A percentile compares a stretch with the other conserved stretches of the same genome.
phyloP scores from a whole-genome alignment of 2,797 vertebrate species.

The Acridotheres tristis region DNA sequence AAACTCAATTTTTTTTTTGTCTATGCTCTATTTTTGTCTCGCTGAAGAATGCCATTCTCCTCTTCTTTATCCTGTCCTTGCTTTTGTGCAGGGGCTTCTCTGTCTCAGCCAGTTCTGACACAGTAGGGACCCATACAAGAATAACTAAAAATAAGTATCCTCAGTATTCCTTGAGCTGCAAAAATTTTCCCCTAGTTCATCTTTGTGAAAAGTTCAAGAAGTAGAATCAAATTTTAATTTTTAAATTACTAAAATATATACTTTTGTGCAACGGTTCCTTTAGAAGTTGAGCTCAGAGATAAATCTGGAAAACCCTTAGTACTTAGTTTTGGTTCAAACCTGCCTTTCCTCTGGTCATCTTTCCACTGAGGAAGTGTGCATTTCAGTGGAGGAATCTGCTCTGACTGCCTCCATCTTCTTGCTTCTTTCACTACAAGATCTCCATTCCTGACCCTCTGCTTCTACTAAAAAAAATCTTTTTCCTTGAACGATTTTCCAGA shows the following conservation, averaged over 20 bases:
- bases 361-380: background rate
- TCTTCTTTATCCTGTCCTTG: background rate
- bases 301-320: background rate
- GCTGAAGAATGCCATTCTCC: background rate
- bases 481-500: background rate
- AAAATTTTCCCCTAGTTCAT: background rate
- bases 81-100: background rate
- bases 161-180: background rate
- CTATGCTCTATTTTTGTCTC: background rate
- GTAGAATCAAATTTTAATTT: background rate
- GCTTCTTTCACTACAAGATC: background rate
- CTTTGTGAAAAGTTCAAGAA: background rate
- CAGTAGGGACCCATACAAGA: background rate
- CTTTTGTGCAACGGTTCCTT: background rate
- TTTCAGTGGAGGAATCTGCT: background rate
- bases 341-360: background rate
- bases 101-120: background rate
- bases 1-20: background rate
- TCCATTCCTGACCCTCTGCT: background rate
- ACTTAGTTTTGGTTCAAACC: background rate
- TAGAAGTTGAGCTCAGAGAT: background rate
- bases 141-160: background rate
- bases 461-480: background rate
- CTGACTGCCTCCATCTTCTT: background rate
- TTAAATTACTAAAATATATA: background rate